A percentile compares a stretch with the other conserved stretches of the same genome.
Conservation (phyloP, 2,888 invertebrate species). For the Miltochrista miniata region DNA sequence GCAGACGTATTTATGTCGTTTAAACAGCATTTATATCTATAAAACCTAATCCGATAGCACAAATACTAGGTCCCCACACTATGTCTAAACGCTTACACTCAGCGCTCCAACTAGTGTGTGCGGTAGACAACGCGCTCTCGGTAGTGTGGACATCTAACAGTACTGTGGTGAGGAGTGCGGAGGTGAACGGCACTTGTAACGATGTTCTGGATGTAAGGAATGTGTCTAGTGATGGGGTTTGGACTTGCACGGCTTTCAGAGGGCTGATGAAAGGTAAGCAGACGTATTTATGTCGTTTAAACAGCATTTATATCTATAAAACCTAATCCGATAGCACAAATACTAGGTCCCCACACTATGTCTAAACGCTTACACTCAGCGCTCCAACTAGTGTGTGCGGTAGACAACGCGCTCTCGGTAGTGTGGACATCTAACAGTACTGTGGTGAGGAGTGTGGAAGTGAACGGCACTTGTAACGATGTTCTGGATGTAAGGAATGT, state of each 20-base stretch:
- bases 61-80: conserved; percentile 63
- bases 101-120: conserved; percentile 53
- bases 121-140: conserved; percentile 51
- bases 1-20: no score
- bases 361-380: conserved; percentile 38
- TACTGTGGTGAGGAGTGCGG: conserved; percentile 29
- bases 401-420: conserved; percentile 51
- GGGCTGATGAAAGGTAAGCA: conserved; percentile 48
- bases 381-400: conserved; percentile 56
- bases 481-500: conserved; percentile 52
- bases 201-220: conserved; percentile 51
- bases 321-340: conserved; percentile 56
- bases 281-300: no score
- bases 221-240: conserved; percentile 53
- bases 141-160: conserved; percentile 54
- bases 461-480: conserved; percentile 42
- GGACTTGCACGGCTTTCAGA: conserved; percentile 58
- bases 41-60: conserved; percentile 51
- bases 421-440: conserved; percentile 52
- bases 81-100: conserved; percentile 42
- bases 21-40: conserved; percentile 51
- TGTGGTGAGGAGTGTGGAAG: conserved; percentile 30
- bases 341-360: conserved; percentile 60
- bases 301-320: conserved; percentile 49
- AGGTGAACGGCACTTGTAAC: conserved; percentile 39